A percentile compares a stretch with the other conserved stretches of the same genome.
Evolutionary conservation across 2,797 vertebrate species (phyloP).

Genomic region (Hypotaenidia okinawae): DNA sequence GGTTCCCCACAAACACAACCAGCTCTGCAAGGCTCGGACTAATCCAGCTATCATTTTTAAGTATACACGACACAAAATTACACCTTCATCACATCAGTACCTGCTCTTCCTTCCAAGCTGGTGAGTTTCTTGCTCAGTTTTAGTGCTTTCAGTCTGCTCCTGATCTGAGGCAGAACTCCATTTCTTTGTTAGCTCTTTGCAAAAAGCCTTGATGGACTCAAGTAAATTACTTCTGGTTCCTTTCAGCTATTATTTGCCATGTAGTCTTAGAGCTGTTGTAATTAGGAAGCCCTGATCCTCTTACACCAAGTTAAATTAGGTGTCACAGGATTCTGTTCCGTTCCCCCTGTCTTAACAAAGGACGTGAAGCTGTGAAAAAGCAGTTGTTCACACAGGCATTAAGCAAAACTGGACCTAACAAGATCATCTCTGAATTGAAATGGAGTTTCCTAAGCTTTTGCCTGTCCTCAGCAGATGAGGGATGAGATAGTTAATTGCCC

Average conservation of each 20-base stretch:
- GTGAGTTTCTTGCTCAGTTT: background rate
- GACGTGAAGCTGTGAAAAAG: slow-evolving; percentile 2
- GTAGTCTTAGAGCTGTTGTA: background rate
- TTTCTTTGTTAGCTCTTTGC: background rate
- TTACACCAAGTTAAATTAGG: slow-evolving; percentile 32
- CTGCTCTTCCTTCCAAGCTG: background rate
- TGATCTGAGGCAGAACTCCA: background rate
- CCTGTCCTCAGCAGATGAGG: background rate
- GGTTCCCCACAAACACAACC: background rate
- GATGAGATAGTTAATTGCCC: background rate
- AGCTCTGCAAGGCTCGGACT: background rate
- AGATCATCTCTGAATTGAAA: slow-evolving; percentile 22
- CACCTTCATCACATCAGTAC: background rate
- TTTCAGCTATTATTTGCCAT: slow-evolving; percentile 26
- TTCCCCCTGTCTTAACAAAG: slow-evolving; percentile 15
- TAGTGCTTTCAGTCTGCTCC: background rate
- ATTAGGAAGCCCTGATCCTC: slow-evolving; percentile 25
- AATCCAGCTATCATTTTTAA: background rate
- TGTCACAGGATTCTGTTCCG: slow-evolving; percentile 18
- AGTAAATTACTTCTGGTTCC: slow-evolving; percentile 30
- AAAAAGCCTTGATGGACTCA: background rate
- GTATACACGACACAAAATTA: background rate
- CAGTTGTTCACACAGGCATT: background rate
- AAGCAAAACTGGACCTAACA: background rate
- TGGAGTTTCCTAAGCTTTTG: background rate